Conservation (phyloP, 2,113 vertebrate species). For the Gymnarchus niloticus region DNA sequence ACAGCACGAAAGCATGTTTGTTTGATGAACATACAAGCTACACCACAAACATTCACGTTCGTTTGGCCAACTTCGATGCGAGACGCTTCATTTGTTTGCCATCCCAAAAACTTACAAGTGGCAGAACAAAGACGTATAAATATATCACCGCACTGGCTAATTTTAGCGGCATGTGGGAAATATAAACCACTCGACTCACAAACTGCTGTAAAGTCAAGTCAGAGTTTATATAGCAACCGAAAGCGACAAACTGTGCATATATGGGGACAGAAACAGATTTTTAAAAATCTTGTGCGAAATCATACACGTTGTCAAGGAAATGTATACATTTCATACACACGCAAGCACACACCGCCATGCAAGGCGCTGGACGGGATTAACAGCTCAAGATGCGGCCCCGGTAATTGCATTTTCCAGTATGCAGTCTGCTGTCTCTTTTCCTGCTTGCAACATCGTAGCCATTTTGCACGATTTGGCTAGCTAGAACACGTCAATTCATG, state of each 20-base stretch:
- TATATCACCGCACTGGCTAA: not conserved
- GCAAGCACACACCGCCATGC: not conserved
- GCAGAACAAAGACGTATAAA: not conserved
- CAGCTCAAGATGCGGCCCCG: not conserved
- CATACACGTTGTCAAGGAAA: not conserved
- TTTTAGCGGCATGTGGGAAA: not conserved
- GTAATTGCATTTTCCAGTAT: conserved; percentile 19
- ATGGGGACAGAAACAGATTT: not conserved
- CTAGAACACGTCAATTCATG: conserved; percentile 17
- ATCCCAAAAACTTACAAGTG: not conserved
- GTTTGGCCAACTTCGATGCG: not conserved
- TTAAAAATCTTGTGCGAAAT: not conserved
- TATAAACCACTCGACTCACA: not conserved
- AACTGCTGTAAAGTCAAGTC: not conserved
- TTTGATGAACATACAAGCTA: not conserved
- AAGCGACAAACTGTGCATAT: not conserved
- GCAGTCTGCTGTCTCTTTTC: not conserved
- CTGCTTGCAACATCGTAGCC: not conserved
- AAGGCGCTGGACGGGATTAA: not conserved
- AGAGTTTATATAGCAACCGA: not conserved
- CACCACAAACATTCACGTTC: not conserved
- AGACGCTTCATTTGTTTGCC: not conserved
- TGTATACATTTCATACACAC: conserved; percentile 5
- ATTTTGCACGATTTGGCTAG: not conserved
- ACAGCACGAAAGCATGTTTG: not conserved